Base-by-base conservation (phyloP, 2,113 vertebrate genomes). In the Casuarius casuarius region DNA sequence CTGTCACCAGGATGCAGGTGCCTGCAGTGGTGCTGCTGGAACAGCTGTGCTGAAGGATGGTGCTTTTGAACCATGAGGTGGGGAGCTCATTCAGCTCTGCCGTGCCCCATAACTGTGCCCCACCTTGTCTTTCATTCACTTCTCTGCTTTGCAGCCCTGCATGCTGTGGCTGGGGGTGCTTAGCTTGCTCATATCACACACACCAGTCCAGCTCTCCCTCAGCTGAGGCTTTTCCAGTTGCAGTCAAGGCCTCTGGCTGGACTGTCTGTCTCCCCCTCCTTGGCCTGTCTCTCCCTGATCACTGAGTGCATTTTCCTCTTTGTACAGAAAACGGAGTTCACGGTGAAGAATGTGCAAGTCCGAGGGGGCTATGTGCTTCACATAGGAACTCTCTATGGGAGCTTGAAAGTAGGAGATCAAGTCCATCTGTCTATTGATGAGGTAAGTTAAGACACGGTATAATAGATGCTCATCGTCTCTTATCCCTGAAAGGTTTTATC, bases 311-410 rank as follows among this genome's bases (percentile, higher is more conserved):
- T 93, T 92, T 93, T 3, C 23, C 23, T 84, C 16, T 90, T 85
- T 70, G n/a, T 67, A 63, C 97, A 99, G 99, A 98, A 98, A 97
- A 99, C 98, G 48, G 99, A 99, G 97, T 99, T 99, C 96, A 99
- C 99, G 0, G 99, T 99, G 96, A 99, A 99, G 98, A 99, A 99
- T 0, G 98, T 98, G 2, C 99, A 99, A 96, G 99, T 99, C 49
- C 98, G 99, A 40, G 99, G 99, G 26, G 99, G 99, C 13, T 99
- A 99, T 0, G 98, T 99, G 68, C 98, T 99, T 9, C 99, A 99
- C 20, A 94, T 99, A 19, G 99, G 99, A 40, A 99, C 98, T 0
- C 96, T 99, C 8, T 99, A 99, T 1, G 99, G 99, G 38, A 98
- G 49, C 31, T 97, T 99, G 96, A 99, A 97, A 96, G 99, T 99